Base-by-base conservation (phyloP, 2,797 vertebrate species). In the Pipistrellus nathusii region DNA sequence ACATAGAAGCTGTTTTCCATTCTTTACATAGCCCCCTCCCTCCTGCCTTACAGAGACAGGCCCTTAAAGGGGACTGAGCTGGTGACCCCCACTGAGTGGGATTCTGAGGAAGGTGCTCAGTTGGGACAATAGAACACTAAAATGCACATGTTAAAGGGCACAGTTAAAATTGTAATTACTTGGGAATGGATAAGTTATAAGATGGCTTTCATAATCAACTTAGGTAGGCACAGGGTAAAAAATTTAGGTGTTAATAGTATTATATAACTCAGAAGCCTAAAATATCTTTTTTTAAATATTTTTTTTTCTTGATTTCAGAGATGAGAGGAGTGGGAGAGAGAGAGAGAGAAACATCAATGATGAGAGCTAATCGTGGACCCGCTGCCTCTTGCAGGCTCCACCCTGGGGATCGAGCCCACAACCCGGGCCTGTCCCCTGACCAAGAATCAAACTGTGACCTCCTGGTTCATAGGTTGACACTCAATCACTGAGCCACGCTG, bases 91-190 rank as follows among this genome's bases (percentile, higher is more conserved):
- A 55, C 41, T 25, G 57, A 48, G n/a, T 13, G 44, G 12, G 71
- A 17, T 41, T 23, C 0, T 5, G 0, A 59, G 12, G 21, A 51
- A 51, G n/a, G 10, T 1, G 3, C n/a, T 41, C 1, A 21, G n/a
- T 5, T 6, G 0, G 8, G 57, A 20, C n/a, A 20, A 5, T 15
- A 9, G 78, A 59, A 44, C 3, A 9, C 44, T 1, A 55, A 69
- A 11, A 23, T 3, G 1, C 5, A 7, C 3, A 59, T 5, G 11
- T 72, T 48, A 25, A 73, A 20, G 32, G 77, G 27, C 64, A 62
- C 13, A 11, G 10, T 46, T 55, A 77, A 53, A n/a, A 59, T n/a
- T 32, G 27, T 35, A 64, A 85, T 73, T 72, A 17, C 80, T 35
- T 46, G 30, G 12, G 11, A 27, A 15, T 23, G 64, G 72, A 35